Evolutionary conservation across 2,113 vertebrate species (phyloP), one percentile per base, ranked within the genome.

Genomic region (Eclectus roratus): DNA sequence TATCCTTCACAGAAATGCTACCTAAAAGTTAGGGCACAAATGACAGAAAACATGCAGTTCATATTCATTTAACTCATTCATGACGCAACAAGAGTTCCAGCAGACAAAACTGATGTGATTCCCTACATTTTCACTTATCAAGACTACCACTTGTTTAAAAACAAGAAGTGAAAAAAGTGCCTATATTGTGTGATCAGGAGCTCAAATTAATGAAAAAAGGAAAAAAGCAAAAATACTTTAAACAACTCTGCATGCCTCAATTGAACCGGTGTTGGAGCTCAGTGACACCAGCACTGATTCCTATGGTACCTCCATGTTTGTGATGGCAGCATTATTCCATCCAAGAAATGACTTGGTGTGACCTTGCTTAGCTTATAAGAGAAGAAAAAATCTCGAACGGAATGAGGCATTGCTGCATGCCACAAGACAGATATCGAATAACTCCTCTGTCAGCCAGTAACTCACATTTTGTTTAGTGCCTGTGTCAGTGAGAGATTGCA

Each of bases 371-470:
- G 28, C 58, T 85, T n/a, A 47, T 49, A 88, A 55, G 11, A 49
- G 53, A 74, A 55, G 52, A 85, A 87, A 43, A 76, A 85, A 23
- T 58, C 63, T 37, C 4, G 6, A 61, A 56, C 0, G 3, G 53
- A 90, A 77, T 13, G 56, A 92, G 28, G 71, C 28, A 80, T 24
- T 84, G 56, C 49, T 83, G 85, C 53, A 31, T 17, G n/a, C 58
- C 44, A 56, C 37, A 53, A 56, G 63, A 69, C 49, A 94, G 88
- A 25, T 69, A 79, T 27, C 16, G 69, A 82, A 89, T 72, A 4
- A 88, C 61, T 95, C 53, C 44, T 77, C 71, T 93, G 39, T 66
- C 69, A 81, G 70, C 24, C 66, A 79, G 56, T 65, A 87, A 81
- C 35, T 80, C 85, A 80, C 31, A 44, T 69, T 85, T 80, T 68